Conservation (phyloP, 1,140 invertebrate species). For the Nautilus pompilius region DNA sequence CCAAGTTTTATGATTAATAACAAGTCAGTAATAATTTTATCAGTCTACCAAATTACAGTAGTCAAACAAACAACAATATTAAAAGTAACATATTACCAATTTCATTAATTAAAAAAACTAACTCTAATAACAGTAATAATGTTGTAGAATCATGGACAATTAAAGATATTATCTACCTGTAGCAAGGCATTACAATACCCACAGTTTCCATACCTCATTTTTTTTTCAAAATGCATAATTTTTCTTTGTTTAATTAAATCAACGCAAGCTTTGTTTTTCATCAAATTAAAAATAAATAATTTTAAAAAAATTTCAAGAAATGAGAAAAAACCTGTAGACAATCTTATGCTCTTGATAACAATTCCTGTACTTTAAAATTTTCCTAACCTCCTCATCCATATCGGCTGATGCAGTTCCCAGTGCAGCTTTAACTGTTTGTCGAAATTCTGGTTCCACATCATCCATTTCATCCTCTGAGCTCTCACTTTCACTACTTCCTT, state of each 20-base stretch:
- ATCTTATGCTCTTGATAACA: background rate
- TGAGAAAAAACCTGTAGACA: background rate
- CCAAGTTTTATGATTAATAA: background rate
- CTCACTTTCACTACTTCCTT: background rate
- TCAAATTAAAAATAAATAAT: background rate
- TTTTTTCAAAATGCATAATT: background rate
- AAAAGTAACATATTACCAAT: background rate
- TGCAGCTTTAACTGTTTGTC: slow-evolving; percentile 17
- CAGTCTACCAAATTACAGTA: background rate
- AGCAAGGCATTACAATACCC: too few relatives aligned
- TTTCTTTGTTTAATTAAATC: background rate
- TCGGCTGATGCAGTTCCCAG: slow-evolving; percentile 18
- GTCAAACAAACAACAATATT: background rate
- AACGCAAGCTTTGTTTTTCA: background rate
- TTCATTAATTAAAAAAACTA: background rate
- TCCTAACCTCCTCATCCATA: slow-evolving; percentile 12
- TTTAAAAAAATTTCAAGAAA: background rate
- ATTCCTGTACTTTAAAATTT: background rate
- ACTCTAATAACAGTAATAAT: background rate
- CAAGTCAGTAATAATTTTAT: background rate
- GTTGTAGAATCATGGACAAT: too few relatives aligned
- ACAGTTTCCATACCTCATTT: too few relatives aligned
- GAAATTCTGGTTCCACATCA: slow-evolving; percentile 17
- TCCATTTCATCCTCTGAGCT: slow-evolving; percentile 7
- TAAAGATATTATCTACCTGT: too few relatives aligned